Evolutionary conservation across 1,140 invertebrate species (phyloP).

Genomic region (Pristionchus pacificus): DNA sequence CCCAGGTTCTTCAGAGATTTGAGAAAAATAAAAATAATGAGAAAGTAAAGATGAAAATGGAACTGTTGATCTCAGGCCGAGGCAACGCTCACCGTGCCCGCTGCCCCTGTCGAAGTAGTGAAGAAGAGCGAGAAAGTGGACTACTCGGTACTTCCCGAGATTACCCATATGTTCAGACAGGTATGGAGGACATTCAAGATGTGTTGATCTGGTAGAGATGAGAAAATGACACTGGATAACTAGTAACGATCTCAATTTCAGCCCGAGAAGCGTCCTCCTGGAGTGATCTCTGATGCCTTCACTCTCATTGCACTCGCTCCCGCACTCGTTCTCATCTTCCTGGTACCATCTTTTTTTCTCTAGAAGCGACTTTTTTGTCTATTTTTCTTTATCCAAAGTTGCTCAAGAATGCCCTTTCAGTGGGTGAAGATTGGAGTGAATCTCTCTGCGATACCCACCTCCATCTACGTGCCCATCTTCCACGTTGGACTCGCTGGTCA

Average conservation of each 20-base stretch:
- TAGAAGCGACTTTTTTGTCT: not conserved
- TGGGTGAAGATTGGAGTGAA: constrained; percentile 86
- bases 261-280: constrained; percentile 82
- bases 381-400: constrained; percentile 1
- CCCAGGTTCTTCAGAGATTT: not conserved
- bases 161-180: constrained; percentile 83
- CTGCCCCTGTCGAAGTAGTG: constrained; percentile 15
- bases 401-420: constrained; percentile 58
- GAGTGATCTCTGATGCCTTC: constrained; percentile 81
- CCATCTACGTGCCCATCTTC: constrained; percentile 77
- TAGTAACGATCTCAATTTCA: too few relatives aligned
- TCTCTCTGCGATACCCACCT: constrained; percentile 75
- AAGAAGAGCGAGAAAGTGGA: constrained; percentile 43
- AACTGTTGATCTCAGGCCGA: constrained; percentile 29
- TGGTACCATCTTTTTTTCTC: constrained; percentile 63
- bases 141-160: constrained; percentile 49
- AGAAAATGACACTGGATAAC: too few relatives aligned
- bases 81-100: constrained; percentile 26
- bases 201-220: too few relatives aligned
- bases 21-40: not conserved
- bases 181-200: too few relatives aligned
- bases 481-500: constrained; percentile 72
- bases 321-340: constrained; percentile 74
- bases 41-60: not conserved
- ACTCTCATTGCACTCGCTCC: constrained; percentile 77